Conservation (phyloP, 2,113 vertebrate species). For the Piliocolobus tephrosceles region DNA sequence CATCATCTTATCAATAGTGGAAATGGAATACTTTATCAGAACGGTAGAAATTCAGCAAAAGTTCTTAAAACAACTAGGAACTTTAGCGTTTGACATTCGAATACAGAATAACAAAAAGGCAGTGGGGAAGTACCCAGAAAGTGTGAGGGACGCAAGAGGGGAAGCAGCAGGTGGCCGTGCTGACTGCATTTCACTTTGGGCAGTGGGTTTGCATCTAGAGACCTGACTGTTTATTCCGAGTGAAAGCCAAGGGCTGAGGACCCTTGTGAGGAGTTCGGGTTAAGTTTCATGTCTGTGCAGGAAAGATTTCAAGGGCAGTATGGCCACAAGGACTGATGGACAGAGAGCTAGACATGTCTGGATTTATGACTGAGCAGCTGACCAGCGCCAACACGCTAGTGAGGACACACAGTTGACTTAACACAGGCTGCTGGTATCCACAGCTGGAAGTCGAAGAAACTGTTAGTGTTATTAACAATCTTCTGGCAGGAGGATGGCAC, state of each 20-base stretch:
- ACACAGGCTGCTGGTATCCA: background rate
- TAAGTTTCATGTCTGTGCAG: conserved; percentile 38
- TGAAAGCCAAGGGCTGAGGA: background rate
- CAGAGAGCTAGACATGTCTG: background rate
- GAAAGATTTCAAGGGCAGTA: background rate
- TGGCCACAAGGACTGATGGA: background rate
- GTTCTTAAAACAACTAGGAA: background rate
- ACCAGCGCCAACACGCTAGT: rapidly evolving
- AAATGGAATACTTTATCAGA: background rate
- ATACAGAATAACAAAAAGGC: background rate
- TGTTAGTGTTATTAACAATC: background rate
- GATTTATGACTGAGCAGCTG: background rate
- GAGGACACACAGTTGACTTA: background rate
- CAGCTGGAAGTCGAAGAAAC: conserved; percentile 20
- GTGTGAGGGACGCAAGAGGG: background rate
- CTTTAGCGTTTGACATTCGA: background rate
- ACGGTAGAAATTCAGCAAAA: background rate
- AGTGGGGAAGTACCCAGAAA: background rate
- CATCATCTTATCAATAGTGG: background rate
- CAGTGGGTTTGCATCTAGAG: background rate
- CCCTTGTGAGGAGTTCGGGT: background rate
- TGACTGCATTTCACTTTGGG: background rate
- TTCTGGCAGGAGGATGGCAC: background rate
- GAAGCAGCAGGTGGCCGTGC: background rate
- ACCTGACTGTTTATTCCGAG: conserved; percentile 42